phyloP scores from a whole-genome alignment of 2,797 vertebrate species.

The Muraenolepis orangiensis region DNA sequence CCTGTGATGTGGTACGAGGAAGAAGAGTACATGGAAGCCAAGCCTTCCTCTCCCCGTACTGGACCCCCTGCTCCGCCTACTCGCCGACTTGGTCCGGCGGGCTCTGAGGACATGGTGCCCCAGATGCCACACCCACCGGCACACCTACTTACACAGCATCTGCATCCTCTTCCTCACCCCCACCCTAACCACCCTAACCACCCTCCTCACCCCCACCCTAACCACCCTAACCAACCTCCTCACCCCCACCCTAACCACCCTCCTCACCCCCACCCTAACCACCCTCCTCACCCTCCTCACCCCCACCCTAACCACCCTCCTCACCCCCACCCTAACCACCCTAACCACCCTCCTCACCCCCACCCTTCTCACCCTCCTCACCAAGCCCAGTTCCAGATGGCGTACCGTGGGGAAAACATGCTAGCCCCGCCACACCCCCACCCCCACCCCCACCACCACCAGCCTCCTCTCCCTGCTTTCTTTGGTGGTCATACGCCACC shows the following conservation, averaged over 20 bases:
- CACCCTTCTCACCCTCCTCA: constrained; percentile 58
- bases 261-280: too few relatives aligned
- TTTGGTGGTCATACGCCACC: constrained; percentile 51
- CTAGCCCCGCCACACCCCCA: constrained; percentile 62
- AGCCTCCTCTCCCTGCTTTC: constrained; percentile 58
- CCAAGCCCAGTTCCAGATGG: constrained; percentile 63
- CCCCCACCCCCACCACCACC: constrained; percentile 58
- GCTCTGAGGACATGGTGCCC: constrained; percentile 46
- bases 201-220: constrained; percentile 56
- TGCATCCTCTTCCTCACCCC: constrained; percentile 63
- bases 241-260: constrained; percentile 57
- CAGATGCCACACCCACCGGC: constrained; percentile 50
- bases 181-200: constrained; percentile 62
- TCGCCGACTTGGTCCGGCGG: constrained; percentile 41
- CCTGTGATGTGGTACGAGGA: constrained; percentile 77
- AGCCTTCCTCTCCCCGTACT: constrained; percentile 47
- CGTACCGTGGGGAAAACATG: constrained; percentile 68
- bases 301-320: constrained; percentile 56
- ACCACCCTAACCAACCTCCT: too few relatives aligned
- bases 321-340: constrained; percentile 60
- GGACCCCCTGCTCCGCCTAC: constrained; percentile 46
- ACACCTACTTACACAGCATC: constrained; percentile 58
- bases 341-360: constrained; percentile 62
- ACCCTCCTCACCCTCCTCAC: too few relatives aligned
- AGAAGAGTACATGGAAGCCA: constrained; percentile 72